Evolutionary conservation across 2,113 vertebrate genomes (phyloP), one percentile per base, ranked within the genome.

Genomic region (Lophotis ruficrista): DNA sequence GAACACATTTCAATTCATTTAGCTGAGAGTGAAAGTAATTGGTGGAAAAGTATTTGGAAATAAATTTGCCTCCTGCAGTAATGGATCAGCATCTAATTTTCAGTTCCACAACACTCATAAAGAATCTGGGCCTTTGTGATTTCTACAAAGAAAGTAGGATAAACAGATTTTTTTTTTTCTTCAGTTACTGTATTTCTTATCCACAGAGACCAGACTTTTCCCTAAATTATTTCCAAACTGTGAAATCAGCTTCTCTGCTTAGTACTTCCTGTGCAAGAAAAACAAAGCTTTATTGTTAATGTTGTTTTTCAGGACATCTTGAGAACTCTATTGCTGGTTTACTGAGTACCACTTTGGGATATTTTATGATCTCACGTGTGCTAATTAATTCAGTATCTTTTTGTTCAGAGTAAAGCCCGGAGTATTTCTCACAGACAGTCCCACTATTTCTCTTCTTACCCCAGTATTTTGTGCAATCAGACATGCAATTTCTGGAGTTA

Each of bases 151-250:
- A 71, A 83, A 93, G 38, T 65, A 89, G 95, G 81, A 96, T 66
- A 93, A 93, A 93, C 38, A 80, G 35, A 22, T 50, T 61, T 60
- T 66, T 95, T 77, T 70, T 62, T 72, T 38, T 93, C 71, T 68
- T 72, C 4, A n/a, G 30, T 87, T 78, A 61, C 25, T 93, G 0
- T 92, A 28, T 77, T 89, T 90, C 83, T 97, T 94, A 96, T 95
- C 92, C 91, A 70, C 45, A 73, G 89, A 87, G 78, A 87, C 54
- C 85, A 97, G 86, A 35, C 85, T 96, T 97, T 90, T 88, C 87
- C 87, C 71, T 83, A 95, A 96, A 93, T 95, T 90, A 95, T 95
- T 95, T 97, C 85, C 72, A 97, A 96, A 54, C 48, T 95, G 38
- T 95, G 91, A 95, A 97, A 91, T 86, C 68, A 87, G 12, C 80